Evolutionary conservation across 2,888 invertebrate species (phyloP), one percentile per base, ranked within the genome.

Genomic region (Lasius platythorax): DNA sequence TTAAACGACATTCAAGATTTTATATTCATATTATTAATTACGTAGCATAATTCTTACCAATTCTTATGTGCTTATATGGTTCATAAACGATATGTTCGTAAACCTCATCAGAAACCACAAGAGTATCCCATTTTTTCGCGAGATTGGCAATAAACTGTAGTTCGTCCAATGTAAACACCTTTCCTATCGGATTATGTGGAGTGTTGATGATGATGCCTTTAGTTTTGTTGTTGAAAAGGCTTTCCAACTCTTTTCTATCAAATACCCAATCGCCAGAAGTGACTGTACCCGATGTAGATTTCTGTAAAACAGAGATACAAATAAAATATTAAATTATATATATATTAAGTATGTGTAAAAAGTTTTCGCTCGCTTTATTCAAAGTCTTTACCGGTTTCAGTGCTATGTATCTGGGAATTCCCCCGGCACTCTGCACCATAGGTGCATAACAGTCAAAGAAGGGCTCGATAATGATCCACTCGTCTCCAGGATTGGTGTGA

Each of bases 391-490:
- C 98, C 84, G 98, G 97, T 95, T 97, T 96, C 33, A 99, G 95
- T 0, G 99, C 97, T 88, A 99, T 98, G 94, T 98, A 99, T 87
- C 96, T 97, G 0, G 99, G 97, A 28, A 96, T 95, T 0, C 99
- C 99, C 1, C 98, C 98, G 2, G 99, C 98, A 91, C 97, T 97
- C 89, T 96, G 96, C 18, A 99, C 98, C 98, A 99, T 99, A 1
- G 99, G 99, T 90, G 98, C 98, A 93, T 99, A 99, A 94, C 99
- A 99, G 95, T 99, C 99, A 94, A 99, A 99, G 95, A 97, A 99
- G 0, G 99, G 99, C 94, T 99, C 99, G 88, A 99, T 99, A 37
- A 99, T 98, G 85, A 99, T 99, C 82, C 98, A 99, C 96, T 99
- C 98, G 94, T 98, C 98, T 0, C 97, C 99, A 1, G 96, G 96